Base-by-base conservation (phyloP, 2,888 invertebrate species). In the Eupithecia tripunctaria region DNA sequence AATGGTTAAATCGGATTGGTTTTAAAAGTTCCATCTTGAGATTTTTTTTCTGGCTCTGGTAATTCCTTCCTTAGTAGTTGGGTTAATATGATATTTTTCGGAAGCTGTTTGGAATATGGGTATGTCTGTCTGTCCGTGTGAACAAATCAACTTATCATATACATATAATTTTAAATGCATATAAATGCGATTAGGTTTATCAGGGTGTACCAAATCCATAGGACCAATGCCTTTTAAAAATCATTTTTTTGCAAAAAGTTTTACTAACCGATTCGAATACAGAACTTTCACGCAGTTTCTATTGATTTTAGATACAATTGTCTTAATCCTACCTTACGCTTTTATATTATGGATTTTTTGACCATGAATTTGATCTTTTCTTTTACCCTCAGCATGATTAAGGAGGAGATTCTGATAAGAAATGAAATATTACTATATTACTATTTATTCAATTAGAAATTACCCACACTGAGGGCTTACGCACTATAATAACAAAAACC, bases 81-180 rank as follows among this genome's bases (percentile, higher is more conserved):
- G 56, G 56, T 56, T 56, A 12, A 12, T 56, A 25, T 56, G 25
- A 25, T 4, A 21, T 56, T 4, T 14, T 25, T 56, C n/a, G 7
- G 21, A 21, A 21, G 25, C 25, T 56, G 1, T 56, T 25, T 56
- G 25, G 56, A 56, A 56, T 21, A 21, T 56, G 56, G 56, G 21
- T 56, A 63, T 63, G 62, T 63, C 32, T 63, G 18, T 63, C 62
- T 63, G 32, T 63, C 62, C 62, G 62, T 63, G 62, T 63, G 62
- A 10, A 36, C 10, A 32, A 36, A 63, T 63, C 62, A 36, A 63
- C 62, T 10, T 32, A 12, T 36, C 14, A 32, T 32, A 56, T 51
- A 51, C 51, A 25, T 25, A 56, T n/a, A n/a, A n/a, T 25, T 25
- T 12, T 25, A 25, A 12, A 21, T 21, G 10, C 10, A 25, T 51